Percentiles rank a stretch among this genome's conserved stretches.
Evolutionary conservation across 92 coral and sea anemone species (phyloP).

Genomic region (Palythoa grandis): DNA sequence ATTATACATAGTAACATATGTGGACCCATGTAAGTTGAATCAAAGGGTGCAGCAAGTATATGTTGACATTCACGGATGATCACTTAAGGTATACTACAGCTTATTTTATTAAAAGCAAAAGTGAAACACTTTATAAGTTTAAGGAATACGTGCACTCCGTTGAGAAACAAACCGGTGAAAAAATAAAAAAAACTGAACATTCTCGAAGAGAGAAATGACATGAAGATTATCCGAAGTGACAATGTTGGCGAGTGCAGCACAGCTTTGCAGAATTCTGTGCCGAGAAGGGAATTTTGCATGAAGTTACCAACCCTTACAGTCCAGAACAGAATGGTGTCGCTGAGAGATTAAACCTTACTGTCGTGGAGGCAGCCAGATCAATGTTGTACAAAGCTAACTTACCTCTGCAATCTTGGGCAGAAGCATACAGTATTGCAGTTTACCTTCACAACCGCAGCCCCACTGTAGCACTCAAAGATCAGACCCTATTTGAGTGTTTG

Average conservation of each 20-base stretch:
- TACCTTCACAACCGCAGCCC: slow-evolving; percentile 67
- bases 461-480: slow-evolving; percentile 49
- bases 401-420: slow-evolving; percentile 69
- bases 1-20: slow-evolving; percentile 59
- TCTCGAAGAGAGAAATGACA: slow-evolving; percentile 27
- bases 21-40: slow-evolving; percentile 62
- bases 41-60: slow-evolving; percentile 68
- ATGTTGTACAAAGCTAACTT: slow-evolving; percentile 62
- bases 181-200: slow-evolving; percentile 27
- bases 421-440: slow-evolving; percentile 67
- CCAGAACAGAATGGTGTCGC: slow-evolving; percentile 74
- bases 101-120: slow-evolving; percentile 66
- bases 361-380: slow-evolving; percentile 73
- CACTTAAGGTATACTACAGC: slow-evolving; percentile 59
- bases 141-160: slow-evolving; percentile 61
- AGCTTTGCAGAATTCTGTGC: slow-evolving; percentile 54
- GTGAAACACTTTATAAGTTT: slow-evolving; percentile 61
- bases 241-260: slow-evolving; percentile 33
- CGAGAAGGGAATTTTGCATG: too few species aligned
- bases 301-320: slow-evolving; percentile 64
- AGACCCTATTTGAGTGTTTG: slow-evolving; percentile 61
- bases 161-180: slow-evolving; percentile 12
- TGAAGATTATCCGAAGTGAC: slow-evolving; percentile 21
- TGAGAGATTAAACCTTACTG: slow-evolving; percentile 57
- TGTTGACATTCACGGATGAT: slow-evolving; percentile 75